phyloP scores from a whole-genome alignment of 2,113 vertebrate species.

The Pontoporia blainvillei region DNA sequence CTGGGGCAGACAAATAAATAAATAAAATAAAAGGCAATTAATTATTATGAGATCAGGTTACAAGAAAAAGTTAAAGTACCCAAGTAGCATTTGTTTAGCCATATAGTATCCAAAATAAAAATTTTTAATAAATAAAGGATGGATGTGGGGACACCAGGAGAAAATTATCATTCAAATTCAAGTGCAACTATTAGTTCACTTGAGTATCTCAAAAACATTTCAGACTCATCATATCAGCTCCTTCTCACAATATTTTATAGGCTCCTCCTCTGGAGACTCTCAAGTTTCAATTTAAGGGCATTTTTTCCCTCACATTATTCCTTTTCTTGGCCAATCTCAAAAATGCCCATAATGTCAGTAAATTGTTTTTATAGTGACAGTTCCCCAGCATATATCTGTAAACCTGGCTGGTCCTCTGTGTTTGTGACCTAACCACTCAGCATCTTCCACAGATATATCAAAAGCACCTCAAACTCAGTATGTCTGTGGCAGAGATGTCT shows the following conservation, averaged over 20 bases:
- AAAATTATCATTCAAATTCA: neutral
- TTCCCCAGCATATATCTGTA: neutral
- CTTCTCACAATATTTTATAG: neutral
- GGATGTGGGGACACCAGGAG: neutral
- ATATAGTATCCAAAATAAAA: neutral
- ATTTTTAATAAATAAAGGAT: neutral
- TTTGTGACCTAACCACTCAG: neutral
- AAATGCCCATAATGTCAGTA: neutral
- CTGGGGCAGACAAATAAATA: too few species aligned
- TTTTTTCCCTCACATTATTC: neutral
- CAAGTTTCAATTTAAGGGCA: neutral
- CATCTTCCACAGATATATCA: neutral
- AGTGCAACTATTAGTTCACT: neutral
- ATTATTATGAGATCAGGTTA: neutral
- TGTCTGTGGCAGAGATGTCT: neutral
- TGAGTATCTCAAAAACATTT: neutral
- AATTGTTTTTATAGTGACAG: neutral
- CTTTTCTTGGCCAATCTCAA: neutral
- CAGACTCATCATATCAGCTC: neutral
- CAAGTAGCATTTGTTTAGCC: neutral
- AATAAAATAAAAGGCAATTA: neutral
- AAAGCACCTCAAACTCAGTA: neutral
- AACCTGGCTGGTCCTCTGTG: neutral
- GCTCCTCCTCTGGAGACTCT: neutral
- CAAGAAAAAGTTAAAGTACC: neutral